Evolutionary conservation across 2,113 vertebrate genomes (phyloP).

Genomic region (Sinocyclocheilus anshuiensis): DNA sequence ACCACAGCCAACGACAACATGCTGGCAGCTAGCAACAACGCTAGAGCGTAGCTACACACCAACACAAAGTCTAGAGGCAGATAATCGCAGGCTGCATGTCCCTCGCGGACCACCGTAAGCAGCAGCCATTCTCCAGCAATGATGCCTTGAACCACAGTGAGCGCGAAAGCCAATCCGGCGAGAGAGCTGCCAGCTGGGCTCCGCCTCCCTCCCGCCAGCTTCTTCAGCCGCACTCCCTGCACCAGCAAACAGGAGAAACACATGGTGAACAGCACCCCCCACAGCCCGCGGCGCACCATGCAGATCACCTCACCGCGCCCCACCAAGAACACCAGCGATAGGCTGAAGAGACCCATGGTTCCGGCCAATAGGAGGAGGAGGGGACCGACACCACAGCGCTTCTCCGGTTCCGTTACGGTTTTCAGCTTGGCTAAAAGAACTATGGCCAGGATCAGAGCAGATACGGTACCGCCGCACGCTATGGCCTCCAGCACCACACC

Average conservation of each 20-base stretch:
- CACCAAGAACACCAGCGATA: conserved; percentile 92
- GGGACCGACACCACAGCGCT: conserved; percentile 84
- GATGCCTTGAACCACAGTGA: conserved; percentile 91
- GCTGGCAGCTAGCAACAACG: conserved; percentile 82
- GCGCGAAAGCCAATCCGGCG: conserved; percentile 79
- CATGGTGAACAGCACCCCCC: conserved; percentile 91
- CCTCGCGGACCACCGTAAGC: conserved; percentile 87
- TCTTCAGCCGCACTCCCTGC: conserved; percentile 86
- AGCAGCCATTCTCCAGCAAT: conserved; percentile 92
- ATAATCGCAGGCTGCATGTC: conserved; percentile 87
- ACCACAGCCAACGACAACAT: conserved; percentile 83
- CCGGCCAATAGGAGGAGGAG: conserved; percentile 92
- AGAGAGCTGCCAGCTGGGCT: conserved; percentile 86
- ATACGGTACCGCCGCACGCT: conserved; percentile 85
- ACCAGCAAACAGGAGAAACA: conserved; percentile 94
- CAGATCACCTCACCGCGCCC: conserved; percentile 86
- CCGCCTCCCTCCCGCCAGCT: conserved; percentile 82
- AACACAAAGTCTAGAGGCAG: conserved; percentile 91
- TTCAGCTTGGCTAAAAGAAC: conserved; percentile 86
- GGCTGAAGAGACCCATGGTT: conserved; percentile 87
- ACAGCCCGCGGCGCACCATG: conserved; percentile 86
- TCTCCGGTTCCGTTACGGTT: conserved; percentile 85
- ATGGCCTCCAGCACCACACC: conserved; percentile 93
- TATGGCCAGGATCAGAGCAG: conserved; percentile 82
- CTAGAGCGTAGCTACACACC: conserved; percentile 88